Base-by-base conservation (phyloP, 2,888 invertebrate genomes). In the Amitus sp. region DNA sequence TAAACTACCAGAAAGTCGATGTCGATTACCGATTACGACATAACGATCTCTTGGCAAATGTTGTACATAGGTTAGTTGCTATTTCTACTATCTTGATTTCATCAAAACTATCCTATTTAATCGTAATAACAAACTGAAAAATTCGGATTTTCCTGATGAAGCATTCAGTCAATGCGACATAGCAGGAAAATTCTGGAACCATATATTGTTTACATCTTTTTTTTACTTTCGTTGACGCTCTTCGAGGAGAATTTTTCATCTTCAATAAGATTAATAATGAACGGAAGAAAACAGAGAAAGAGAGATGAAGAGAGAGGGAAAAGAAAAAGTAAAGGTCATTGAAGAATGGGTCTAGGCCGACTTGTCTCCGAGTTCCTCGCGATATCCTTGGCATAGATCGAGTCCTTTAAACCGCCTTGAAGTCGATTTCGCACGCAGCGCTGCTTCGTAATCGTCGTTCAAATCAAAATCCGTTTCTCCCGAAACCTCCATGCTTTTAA, bases 1-100 rank as follows among this genome's bases (percentile, higher is more conserved):
- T 96, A 77, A 96, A 96, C 86, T 96, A 95, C 78, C 92, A 95
- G 79, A 89, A 91, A 82, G 95, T 96, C 68, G 91, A 92, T 73
- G 90, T 92, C 47, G 95, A 97, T 83, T 96, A 97, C 84, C 88
- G 91, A 79, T 87, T 98, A 64, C 93, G 94, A 79, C 94, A 96
- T 84, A 95, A 95, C 84, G 96, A 97, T 83, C 88, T 95, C 39
- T 87, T 98, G 42, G 94, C 95, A 57, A 96, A 97, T 83, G 90
- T 92, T 75, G 94, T 96, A 57, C 97, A 98, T 89, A 94, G 96
- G 96, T 95, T 88, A 83, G 73, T 61, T 13, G 17, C 15, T 40
- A 5, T 37, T 39, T 12, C 19, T 43, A 37, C 27, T 30, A 7
- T 7, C 7, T 7, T 7, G 7, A 23, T 23, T 7, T 23, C 7